A percentile compares a stretch with the other conserved stretches of the same genome.
phyloP scores from a whole-genome alignment of 2,797 vertebrate species.

The Falco cherrug region DNA sequence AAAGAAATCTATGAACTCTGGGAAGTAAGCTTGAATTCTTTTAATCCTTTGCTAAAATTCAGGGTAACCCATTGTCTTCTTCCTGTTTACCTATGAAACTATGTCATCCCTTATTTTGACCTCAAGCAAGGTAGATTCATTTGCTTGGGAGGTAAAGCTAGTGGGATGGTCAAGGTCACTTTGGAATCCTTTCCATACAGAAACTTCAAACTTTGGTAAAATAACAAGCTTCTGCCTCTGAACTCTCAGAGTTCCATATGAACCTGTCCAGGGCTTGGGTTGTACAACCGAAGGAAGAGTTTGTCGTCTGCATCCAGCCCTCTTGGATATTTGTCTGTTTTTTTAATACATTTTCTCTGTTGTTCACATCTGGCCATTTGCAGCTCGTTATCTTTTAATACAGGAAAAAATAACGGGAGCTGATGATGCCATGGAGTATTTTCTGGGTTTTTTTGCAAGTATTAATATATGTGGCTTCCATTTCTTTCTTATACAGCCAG shows the following conservation, averaged over 20 bases:
- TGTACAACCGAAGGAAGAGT: neutral
- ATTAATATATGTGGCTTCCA: neutral
- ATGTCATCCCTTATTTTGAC: neutral
- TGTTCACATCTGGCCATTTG: neutral
- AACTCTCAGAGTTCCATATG: neutral
- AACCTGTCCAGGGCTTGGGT: neutral
- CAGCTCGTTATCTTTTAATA: neutral
- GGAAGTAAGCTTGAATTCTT: constrained; percentile 81
- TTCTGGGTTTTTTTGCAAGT: neutral
- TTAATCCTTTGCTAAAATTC: neutral
- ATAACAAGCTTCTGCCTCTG: neutral
- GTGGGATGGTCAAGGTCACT: neutral
- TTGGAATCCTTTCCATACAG: neutral
- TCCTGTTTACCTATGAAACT: neutral
- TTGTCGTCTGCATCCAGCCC: neutral
- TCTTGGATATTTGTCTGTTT: neutral
- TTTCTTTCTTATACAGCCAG: neutral
- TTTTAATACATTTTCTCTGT: neutral
- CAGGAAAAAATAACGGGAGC: neutral
- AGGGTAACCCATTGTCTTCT: neutral
- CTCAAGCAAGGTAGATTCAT: neutral
- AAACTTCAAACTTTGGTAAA: neutral
- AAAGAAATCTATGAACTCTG: constrained; percentile 92
- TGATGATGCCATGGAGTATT: neutral
- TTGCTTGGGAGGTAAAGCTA: neutral